Conservation (phyloP, 2,113 vertebrate genomes). For the Semicossyphus pulcher region DNA sequence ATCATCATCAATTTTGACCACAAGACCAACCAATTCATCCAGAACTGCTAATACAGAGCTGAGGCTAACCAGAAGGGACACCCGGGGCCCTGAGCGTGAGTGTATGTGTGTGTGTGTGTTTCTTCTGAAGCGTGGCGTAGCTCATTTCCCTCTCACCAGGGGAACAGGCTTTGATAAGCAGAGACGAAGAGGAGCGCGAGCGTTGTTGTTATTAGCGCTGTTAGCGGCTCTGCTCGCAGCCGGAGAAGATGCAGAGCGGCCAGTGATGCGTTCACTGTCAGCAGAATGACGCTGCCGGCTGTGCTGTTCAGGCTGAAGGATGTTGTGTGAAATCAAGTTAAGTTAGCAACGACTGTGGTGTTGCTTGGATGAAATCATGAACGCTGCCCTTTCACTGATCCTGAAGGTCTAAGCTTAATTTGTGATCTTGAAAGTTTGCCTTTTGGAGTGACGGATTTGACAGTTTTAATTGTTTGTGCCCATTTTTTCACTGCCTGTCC, state of each 20-base stretch:
- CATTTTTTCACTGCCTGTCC: no score
- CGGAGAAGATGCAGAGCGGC: not conserved
- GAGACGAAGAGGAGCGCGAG: not conserved
- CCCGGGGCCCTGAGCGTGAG: not conserved
- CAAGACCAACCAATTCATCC: conserved; percentile 25
- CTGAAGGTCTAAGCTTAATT: not conserved
- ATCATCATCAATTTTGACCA: conserved; percentile 15
- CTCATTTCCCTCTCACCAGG: conserved; percentile 28
- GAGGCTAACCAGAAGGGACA: conserved; percentile 28
- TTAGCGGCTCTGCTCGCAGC: not conserved
- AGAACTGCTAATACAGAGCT: not conserved
- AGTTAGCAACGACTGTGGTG: not conserved
- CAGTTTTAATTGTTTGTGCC: no score
- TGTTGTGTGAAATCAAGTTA: not conserved
- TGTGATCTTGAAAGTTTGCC: not conserved
- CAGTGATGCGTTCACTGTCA: conserved; percentile 38
- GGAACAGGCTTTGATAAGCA: not conserved
- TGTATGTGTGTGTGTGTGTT: not conserved
- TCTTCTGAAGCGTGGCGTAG: conserved; percentile 20
- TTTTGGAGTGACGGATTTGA: not conserved
- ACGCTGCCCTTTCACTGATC: not conserved
- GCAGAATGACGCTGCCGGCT: conserved; percentile 8
- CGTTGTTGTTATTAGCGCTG: not conserved
- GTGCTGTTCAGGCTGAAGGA: not conserved
- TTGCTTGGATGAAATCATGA: not conserved